These are phyloP conservation scores for Ctenodactylus gundi DNA, from an alignment of 2,113 vertebrate genomes.

Conservation along the genomic window DNA sequence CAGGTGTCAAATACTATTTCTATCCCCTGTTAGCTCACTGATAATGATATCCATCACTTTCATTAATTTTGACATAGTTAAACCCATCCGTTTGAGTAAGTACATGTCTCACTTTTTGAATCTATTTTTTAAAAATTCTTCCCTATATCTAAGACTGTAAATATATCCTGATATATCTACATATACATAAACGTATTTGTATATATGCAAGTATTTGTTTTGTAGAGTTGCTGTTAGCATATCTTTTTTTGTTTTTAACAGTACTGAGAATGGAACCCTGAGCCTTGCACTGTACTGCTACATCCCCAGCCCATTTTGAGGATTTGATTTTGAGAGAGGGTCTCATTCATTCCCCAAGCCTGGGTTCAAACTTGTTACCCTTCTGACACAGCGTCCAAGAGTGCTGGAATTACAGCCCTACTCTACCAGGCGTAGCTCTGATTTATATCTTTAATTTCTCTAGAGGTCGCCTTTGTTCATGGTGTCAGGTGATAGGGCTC, in stretches of 20 bases:
- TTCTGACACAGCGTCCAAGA: too few species aligned
- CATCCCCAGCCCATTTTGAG: too few species aligned
- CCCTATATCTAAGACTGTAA: background rate
- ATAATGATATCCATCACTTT: background rate
- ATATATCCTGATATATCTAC: background rate
- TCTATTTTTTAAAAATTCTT: background rate
- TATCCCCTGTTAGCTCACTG: background rate
- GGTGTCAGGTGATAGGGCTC: background rate
- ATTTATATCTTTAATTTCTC: background rate
- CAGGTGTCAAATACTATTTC: background rate
- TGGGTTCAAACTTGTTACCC: too few species aligned
- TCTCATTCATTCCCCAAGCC: too few species aligned
- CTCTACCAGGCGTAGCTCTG: too few species aligned
- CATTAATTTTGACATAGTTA: constrained; percentile 1
- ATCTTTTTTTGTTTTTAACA: too few species aligned
- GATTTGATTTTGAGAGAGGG: too few species aligned
- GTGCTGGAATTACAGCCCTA: too few species aligned
- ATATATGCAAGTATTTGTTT: background rate
- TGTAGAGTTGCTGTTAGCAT: background rate
- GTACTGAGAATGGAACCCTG: too few species aligned
- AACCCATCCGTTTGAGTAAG: background rate
- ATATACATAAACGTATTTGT: background rate
- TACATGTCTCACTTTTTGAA: background rate
- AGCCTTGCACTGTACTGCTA: too few species aligned
- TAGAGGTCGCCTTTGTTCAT: background rate